A percentile compares a stretch with the other conserved stretches of the same genome.
Evolutionary conservation across 2,888 invertebrate genomes (phyloP).

Genomic region (Patella pellucida): DNA sequence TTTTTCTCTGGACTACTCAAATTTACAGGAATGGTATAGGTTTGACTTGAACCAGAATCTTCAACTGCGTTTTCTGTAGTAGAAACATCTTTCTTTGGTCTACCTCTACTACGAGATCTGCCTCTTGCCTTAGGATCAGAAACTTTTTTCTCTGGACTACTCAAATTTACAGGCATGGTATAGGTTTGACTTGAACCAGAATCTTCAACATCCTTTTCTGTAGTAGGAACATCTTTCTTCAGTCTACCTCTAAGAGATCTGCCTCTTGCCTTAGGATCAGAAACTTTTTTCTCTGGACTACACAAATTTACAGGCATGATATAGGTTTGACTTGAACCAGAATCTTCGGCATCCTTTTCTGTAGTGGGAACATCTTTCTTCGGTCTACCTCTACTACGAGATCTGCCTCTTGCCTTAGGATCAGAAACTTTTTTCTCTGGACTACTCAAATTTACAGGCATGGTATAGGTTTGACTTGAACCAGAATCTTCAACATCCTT

Average conservation of each 20-base stretch:
- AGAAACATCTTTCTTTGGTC: not conserved
- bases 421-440: not conserved
- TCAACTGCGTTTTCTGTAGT: too few species aligned
- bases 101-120: not conserved
- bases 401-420: not conserved
- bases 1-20: not conserved
- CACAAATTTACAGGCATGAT: not conserved
- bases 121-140: not conserved
- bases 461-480: not conserved
- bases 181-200: not conserved
- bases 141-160: not conserved
- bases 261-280: not conserved
- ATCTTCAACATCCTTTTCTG: not conserved
- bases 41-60: not conserved
- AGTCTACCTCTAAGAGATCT: not conserved
- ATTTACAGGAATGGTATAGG: not conserved
- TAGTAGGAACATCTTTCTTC: not conserved
- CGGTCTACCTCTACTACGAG: not conserved
- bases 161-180: not conserved
- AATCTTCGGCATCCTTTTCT: too few species aligned
- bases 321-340: not conserved
- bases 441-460: not conserved
- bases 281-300: not conserved
- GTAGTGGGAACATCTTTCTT: not conserved
- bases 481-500: too few species aligned